These are phyloP conservation scores for Urocitellus parryii DNA, from an alignment of 2,113 vertebrate genomes.

Conservation along the genomic window DNA sequence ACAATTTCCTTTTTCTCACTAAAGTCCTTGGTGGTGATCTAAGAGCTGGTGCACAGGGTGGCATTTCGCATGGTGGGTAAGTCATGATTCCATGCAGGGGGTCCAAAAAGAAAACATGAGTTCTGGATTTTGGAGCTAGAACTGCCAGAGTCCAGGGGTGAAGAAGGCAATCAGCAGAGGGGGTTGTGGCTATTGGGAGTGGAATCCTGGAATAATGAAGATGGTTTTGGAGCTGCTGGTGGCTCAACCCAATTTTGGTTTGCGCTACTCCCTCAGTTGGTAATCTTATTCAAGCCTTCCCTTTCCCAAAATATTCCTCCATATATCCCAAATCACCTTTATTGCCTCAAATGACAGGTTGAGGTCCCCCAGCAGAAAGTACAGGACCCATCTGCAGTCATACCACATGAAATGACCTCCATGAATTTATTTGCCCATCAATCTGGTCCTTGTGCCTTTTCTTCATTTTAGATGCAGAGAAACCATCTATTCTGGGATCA, in stretches of 20 bases:
- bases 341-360: too few species aligned
- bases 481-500: background rate
- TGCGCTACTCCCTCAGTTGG: background rate
- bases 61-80: too few species aligned
- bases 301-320: background rate
- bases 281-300: background rate
- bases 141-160: too few species aligned
- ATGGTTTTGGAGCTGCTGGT: background rate
- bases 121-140: background rate
- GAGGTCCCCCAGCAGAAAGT: background rate
- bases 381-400: background rate
- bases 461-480: background rate
- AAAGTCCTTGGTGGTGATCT: too few species aligned
- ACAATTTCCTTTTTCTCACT: too few species aligned
- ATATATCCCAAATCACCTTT: background rate
- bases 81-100: background rate
- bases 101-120: background rate
- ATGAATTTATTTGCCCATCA: too few species aligned
- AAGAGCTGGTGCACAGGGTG: too few species aligned
- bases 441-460: background rate
- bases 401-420: background rate
- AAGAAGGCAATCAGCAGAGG: background rate
- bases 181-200: too few species aligned
- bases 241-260: background rate
- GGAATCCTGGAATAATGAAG: background rate